Conservation (phyloP, 2,113 vertebrate genomes). For the Oplegnathus fasciatus region DNA sequence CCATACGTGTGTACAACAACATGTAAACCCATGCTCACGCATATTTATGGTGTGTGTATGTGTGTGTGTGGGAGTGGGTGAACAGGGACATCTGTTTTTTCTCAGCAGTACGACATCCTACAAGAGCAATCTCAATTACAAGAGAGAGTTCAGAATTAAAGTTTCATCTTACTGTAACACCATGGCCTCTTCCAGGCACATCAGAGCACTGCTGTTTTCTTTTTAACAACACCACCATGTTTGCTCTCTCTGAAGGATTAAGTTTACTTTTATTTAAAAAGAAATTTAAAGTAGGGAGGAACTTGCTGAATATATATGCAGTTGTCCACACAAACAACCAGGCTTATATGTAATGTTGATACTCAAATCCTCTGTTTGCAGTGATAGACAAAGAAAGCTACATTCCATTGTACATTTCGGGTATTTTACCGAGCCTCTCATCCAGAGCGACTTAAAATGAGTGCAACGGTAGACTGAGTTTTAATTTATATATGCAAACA, state of each 20-base stretch:
- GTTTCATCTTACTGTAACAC: slow-evolving; percentile 79
- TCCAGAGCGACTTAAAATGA: slow-evolving; percentile 53
- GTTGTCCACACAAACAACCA: slow-evolving; percentile 47
- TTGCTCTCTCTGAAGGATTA: slow-evolving; percentile 57
- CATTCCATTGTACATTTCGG: slow-evolving; percentile 26
- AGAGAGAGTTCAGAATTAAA: slow-evolving; percentile 79
- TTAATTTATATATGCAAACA: slow-evolving; percentile 62
- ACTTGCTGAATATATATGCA: slow-evolving; percentile 51
- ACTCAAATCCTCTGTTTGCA: slow-evolving; percentile 19
- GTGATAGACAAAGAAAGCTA: slow-evolving; percentile 30
- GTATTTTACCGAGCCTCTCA: slow-evolving; percentile 43
- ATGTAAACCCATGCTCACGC: slow-evolving; percentile 52
- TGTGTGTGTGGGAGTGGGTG: neutral
- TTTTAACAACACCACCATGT: slow-evolving; percentile 64
- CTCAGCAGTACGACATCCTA: slow-evolving; percentile 62
- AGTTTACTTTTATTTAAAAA: slow-evolving; percentile 75
- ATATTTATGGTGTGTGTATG: slow-evolving; percentile 32
- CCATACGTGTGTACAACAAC: slow-evolving; percentile 57
- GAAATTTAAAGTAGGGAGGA: slow-evolving; percentile 65
- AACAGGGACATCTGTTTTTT: slow-evolving; percentile 66
- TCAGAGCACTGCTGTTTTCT: slow-evolving; percentile 73
- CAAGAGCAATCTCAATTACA: slow-evolving; percentile 80
- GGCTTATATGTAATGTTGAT: slow-evolving; percentile 32
- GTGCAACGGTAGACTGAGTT: slow-evolving; percentile 48
- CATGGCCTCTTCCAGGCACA: slow-evolving; percentile 63